Evolutionary conservation across 2,113 vertebrate genomes (phyloP).

Genomic region (Clarias macrocephalus): DNA sequence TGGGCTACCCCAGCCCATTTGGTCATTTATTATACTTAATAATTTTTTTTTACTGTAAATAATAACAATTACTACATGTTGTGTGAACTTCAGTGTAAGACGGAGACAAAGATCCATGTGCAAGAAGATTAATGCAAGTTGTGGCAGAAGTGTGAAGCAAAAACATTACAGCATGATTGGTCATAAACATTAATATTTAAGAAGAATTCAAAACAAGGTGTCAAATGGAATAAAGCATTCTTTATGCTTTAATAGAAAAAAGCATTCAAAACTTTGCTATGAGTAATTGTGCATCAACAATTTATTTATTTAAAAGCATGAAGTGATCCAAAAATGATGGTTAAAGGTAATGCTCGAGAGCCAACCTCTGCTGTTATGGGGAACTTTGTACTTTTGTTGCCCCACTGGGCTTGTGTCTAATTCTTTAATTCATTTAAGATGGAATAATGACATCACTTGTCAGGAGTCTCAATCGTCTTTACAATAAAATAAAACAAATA

Average conservation of each 20-base stretch:
- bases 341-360: background rate
- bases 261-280: background rate
- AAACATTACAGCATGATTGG: background rate
- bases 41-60: too few relatives aligned
- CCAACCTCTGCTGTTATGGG: background rate
- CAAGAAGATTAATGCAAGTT: background rate
- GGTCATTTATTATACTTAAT: conserved; percentile 67
- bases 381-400: background rate
- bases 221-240: background rate
- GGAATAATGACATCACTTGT: background rate
- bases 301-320: background rate
- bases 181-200: background rate
- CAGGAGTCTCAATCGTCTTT: background rate
- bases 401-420: background rate
- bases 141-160: background rate
- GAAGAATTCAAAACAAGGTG: background rate
- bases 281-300: background rate
- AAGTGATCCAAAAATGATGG: background rate
- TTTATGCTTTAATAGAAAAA: background rate
- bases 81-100: background rate
- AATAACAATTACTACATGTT: conserved; percentile 40
- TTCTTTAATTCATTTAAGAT: background rate
- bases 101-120: background rate
- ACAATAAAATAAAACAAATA: background rate
- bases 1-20: too few relatives aligned